phyloP scores from a whole-genome alignment of 2,888 invertebrate genomes.

The Smittia aterrima region DNA sequence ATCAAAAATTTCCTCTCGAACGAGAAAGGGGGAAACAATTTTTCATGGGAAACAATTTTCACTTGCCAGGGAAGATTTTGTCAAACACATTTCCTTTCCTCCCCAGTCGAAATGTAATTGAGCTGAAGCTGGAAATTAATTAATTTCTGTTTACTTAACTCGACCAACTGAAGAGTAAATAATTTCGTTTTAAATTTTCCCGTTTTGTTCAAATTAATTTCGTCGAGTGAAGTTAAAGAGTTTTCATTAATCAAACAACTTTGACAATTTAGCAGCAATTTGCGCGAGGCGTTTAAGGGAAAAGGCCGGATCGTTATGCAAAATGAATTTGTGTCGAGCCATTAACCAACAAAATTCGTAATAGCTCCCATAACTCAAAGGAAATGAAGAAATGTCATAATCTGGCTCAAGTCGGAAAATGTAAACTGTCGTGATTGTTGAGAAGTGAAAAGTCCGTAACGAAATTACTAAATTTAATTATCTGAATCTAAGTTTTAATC shows the following conservation, averaged over 20 bases:
- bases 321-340: constrained; percentile 30
- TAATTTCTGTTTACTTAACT: constrained; percentile 40
- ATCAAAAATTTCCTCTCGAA: constrained; percentile 2
- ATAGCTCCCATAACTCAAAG: constrained; percentile 29
- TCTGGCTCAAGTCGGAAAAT: neutral
- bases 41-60: constrained; percentile 39
- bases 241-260: constrained; percentile 30
- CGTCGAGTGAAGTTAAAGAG: neutral
- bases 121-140: constrained; percentile 31
- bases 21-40: constrained; percentile 26
- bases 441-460: too few relatives aligned
- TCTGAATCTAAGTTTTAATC: too few relatives aligned
- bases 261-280: constrained; percentile 21
- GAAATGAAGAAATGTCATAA: constrained; percentile 26
- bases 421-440: neutral
- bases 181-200: constrained; percentile 33
- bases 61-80: constrained; percentile 16
- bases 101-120: constrained; percentile 29
- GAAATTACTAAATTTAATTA: too few relatives aligned
- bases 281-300: neutral
- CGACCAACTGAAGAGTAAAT: constrained; percentile 40
- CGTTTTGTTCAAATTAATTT: neutral
- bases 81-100: constrained; percentile 32
- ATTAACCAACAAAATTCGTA: constrained; percentile 31
- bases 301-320: neutral